Conservation (phyloP, 2,113 vertebrate species). For the Petroica traversi region DNA sequence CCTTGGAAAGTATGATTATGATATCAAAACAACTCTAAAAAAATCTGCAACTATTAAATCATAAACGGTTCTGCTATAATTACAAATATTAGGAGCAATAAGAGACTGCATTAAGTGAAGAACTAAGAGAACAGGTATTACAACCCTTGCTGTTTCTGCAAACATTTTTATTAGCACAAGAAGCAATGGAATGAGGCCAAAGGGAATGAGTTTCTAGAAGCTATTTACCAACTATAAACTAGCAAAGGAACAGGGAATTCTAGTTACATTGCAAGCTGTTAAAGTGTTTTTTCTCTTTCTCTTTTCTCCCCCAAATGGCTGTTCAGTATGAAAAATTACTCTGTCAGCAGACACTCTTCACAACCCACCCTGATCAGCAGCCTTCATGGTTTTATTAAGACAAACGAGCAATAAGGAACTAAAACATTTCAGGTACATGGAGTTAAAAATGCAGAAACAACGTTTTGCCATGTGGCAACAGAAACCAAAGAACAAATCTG, state of each 20-base stretch:
- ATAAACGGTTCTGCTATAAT: neutral
- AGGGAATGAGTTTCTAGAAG: constrained; percentile 5
- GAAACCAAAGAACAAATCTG: neutral
- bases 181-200: constrained; percentile 9
- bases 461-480: neutral
- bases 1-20: neutral
- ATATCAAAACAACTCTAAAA: neutral
- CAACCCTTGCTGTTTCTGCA: neutral
- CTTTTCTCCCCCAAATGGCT: constrained; percentile 13
- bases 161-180: neutral
- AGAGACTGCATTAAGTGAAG: neutral
- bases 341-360: neutral
- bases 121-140: neutral
- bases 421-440: neutral
- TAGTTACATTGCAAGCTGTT: constrained; percentile 30
- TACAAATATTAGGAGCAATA: neutral
- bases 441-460: neutral
- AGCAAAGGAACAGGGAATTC: constrained; percentile 32
- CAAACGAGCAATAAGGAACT: neutral
- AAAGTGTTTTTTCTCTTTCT: neutral
- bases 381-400: constrained; percentile 33
- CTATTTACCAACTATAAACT: neutral
- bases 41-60: neutral
- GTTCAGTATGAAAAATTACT: constrained; percentile 44
- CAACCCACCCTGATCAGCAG: neutral